Conservation (phyloP, 1,140 invertebrate species). For the Lasioglossum albipes region DNA sequence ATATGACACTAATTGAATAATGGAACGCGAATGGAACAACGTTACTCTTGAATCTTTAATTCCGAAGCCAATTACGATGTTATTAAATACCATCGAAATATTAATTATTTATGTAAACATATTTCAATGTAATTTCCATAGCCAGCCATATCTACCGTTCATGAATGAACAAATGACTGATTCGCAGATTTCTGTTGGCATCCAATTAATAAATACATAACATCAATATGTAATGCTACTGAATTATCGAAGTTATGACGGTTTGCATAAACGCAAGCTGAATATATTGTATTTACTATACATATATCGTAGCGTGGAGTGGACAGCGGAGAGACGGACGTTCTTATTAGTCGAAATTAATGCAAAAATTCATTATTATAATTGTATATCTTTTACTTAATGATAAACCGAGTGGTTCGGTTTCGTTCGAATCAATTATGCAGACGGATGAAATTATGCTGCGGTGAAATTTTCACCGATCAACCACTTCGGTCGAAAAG, state of each 20-base stretch:
- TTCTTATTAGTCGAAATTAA: not conserved
- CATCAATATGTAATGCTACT: not conserved
- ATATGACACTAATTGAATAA: not conserved
- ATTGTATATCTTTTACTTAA: not conserved
- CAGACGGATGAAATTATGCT: too few species aligned
- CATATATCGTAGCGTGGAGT: too few species aligned
- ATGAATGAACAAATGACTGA: not conserved
- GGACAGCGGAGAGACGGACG: too few species aligned
- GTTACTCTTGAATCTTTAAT: constrained; percentile 6
- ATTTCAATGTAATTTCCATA: not conserved
- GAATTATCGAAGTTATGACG: not conserved
- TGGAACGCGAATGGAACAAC: not conserved
- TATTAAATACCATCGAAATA: not conserved
- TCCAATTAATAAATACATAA: constrained; percentile 10
- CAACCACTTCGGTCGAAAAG: too few species aligned
- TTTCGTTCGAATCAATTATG: too few species aligned
- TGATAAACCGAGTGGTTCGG: not conserved
- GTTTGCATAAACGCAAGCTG: too few species aligned
- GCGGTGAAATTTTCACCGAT: too few species aligned
- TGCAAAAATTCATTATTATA: not conserved
- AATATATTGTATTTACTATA: too few species aligned
- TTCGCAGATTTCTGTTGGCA: not conserved
- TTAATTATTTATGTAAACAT: constrained; percentile 11
- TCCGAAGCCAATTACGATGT: not conserved
- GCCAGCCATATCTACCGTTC: too few species aligned